phyloP scores from a whole-genome alignment of 1,140 invertebrate species.

The Tyrophagus putrescentiae region DNA sequence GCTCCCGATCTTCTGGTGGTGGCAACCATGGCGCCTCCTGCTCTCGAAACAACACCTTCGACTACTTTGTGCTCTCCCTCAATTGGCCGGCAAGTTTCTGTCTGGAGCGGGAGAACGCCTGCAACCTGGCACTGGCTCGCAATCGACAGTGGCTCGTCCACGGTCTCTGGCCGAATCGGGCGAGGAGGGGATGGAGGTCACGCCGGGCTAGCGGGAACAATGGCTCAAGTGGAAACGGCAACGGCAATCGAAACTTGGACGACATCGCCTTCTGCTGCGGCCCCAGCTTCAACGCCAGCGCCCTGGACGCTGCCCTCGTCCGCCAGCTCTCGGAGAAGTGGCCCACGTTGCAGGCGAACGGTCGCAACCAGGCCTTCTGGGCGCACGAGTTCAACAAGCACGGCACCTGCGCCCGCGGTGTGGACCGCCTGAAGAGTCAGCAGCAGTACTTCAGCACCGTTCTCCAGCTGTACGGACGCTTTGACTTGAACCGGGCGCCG shows the following conservation, averaged over 20 bases:
- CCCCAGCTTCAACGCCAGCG: not conserved
- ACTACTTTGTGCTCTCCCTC: constrained; percentile 4
- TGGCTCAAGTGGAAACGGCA: not conserved
- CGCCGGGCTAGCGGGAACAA: not conserved
- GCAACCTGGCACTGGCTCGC: not conserved
- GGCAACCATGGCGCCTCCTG: not conserved
- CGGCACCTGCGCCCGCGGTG: constrained; percentile 3
- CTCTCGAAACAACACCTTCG: not conserved
- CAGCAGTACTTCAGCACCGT: constrained; percentile 4
- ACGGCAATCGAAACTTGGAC: too few relatives aligned
- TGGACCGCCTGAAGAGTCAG: not conserved
- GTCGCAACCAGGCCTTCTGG: constrained; percentile 5
- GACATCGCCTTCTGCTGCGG: not conserved
- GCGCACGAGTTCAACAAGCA: constrained; percentile 9
- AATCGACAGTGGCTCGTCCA: not conserved
- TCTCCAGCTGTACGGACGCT: not conserved
- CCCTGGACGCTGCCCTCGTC: not conserved
- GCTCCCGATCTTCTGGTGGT: too few relatives aligned
- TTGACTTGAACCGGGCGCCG: not conserved
- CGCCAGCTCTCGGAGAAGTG: not conserved
- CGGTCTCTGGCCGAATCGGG: constrained; percentile 12
- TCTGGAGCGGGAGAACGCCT: not conserved
- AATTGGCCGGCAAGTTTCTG: constrained; percentile 1
- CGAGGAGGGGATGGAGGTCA: not conserved
- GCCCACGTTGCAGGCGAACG: constrained; percentile 3